Evolutionary conservation across 2,113 vertebrate species (phyloP), one percentile per base, ranked within the genome.

Genomic region (Coregonus clupeaformis): DNA sequence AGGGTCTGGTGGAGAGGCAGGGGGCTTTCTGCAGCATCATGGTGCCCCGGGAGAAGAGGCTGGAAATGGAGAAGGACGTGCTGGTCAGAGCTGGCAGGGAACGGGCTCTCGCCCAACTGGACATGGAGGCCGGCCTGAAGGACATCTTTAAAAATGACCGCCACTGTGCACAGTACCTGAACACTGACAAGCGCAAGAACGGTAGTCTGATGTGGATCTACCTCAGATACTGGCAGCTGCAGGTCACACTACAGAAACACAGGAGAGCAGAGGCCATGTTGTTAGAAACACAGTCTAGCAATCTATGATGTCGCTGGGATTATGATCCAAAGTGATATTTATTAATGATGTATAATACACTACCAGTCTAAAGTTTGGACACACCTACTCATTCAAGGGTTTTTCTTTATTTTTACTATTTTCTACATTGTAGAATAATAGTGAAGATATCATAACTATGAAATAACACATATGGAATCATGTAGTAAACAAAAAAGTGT

Each of bases 121-220:
- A 87, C 3, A 76, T 95, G 86, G 91, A 91, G 70, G 77, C 83
- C 64, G 94, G 91, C 72, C 82, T 96, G 72, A 89, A 82, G 22
- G 92, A 95, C 84, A 94, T 96, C 83, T 96, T 95, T 84, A 92
- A 88, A 47, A 86, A 95, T 3, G 95, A 96, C 75, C 93, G 89
- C 1, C 84, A 92, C 49, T 96, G 95, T 86, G 91, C 94, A 3
- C 90, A 87, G 30, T 14, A 93, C 74, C 79, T 92, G 78, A 95
- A 94, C 73, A 91, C 83, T 68, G 90, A 91, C 85, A 93, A 79
- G 74, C 87, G 71, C 73, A 90, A 82, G 55, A 95, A 96, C 14
- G 95, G 95, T 75, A 94, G 69, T 60, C 88, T 96, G 45, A 94
- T 96, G 94, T 96, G 95, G 95, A 63, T 94, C 1, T 96, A 95